A percentile compares a stretch with the other conserved stretches of the same genome.
Conservation (phyloP, 2,888 invertebrate species). For the Mellilla xanthometata region DNA sequence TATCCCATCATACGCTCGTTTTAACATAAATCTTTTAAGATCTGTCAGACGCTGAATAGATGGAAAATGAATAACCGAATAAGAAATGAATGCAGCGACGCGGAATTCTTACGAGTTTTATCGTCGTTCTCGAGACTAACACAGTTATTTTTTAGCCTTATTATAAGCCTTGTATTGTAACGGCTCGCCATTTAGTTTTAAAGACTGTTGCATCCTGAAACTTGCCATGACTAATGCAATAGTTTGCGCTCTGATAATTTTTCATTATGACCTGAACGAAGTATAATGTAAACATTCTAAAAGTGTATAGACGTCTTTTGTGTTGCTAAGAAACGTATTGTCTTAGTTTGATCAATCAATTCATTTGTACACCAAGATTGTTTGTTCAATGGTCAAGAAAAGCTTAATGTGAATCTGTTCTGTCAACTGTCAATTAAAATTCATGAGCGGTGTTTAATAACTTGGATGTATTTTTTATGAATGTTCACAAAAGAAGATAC, state of each 20-base stretch:
- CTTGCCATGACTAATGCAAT: slow-evolving; percentile 32
- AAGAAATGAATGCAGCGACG: neutral
- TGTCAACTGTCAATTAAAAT: too few relatives aligned
- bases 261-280: slow-evolving; percentile 26
- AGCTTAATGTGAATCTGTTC: too few relatives aligned
- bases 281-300: slow-evolving; percentile 13
- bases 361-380: neutral
- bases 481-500: too few relatives aligned
- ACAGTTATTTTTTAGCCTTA: slow-evolving; percentile 9
- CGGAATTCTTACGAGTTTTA: neutral
- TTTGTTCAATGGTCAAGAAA: too few relatives aligned
- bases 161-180: slow-evolving; percentile 11
- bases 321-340: slow-evolving; percentile 1
- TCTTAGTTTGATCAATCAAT: neutral
- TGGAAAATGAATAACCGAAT: neutral
- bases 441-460: too few relatives aligned
- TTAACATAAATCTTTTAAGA: slow-evolving; percentile 5
- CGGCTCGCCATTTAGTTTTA: slow-evolving; percentile 11
- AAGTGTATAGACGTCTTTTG: neutral
- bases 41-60: neutral
- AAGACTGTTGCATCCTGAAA: slow-evolving; percentile 30
- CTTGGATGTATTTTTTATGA: too few relatives aligned
- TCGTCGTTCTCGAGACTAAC: neutral
- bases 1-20: slow-evolving; percentile 4
- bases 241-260: slow-evolving; percentile 32